These are phyloP conservation scores for Megalopta genalis DNA, from an alignment of 1,140 invertebrate genomes.

Conservation along the genomic window DNA sequence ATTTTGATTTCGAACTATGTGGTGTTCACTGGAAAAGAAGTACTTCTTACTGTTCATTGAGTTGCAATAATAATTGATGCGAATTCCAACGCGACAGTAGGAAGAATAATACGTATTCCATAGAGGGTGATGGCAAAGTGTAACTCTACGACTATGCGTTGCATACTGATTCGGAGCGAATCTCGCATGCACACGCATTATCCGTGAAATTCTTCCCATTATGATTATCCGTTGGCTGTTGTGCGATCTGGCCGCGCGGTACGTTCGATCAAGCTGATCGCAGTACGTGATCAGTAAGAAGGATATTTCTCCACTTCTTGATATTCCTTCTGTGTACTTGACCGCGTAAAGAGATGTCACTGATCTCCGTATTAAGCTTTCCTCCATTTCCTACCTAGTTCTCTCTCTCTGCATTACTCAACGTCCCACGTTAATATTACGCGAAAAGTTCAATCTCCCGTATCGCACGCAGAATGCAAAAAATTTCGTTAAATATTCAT, in stretches of 20 bases:
- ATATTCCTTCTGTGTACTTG: constrained; percentile 50
- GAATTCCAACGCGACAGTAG: constrained; percentile 21
- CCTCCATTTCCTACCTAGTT: constrained; percentile 19
- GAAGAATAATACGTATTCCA: constrained; percentile 44
- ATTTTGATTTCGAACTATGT: too few species aligned
- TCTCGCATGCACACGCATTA: constrained; percentile 47
- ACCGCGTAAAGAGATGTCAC: constrained; percentile 51
- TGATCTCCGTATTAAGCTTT: constrained; percentile 16
- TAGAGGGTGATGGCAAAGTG: constrained; percentile 42
- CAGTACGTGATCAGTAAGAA: constrained; percentile 59
- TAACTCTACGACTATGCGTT: constrained; percentile 34
- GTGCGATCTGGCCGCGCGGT: constrained; percentile 45
- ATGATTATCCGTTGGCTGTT: constrained; percentile 58
- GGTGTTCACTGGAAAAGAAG: too few species aligned
- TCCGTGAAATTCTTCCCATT: constrained; percentile 63
- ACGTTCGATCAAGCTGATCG: constrained; percentile 58
- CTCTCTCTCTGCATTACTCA: not conserved
- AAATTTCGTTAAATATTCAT: too few species aligned
- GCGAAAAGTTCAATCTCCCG: not conserved
- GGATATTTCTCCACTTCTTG: constrained; percentile 40
- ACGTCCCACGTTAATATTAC: not conserved
- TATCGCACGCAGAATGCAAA: too few species aligned
- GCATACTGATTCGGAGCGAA: constrained; percentile 53
- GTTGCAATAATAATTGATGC: constrained; percentile 31
- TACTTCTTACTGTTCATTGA: not conserved